These are phyloP conservation scores for Camponotus floridanus DNA, from an alignment of 1,140 invertebrate species.

Conservation along the genomic window DNA sequence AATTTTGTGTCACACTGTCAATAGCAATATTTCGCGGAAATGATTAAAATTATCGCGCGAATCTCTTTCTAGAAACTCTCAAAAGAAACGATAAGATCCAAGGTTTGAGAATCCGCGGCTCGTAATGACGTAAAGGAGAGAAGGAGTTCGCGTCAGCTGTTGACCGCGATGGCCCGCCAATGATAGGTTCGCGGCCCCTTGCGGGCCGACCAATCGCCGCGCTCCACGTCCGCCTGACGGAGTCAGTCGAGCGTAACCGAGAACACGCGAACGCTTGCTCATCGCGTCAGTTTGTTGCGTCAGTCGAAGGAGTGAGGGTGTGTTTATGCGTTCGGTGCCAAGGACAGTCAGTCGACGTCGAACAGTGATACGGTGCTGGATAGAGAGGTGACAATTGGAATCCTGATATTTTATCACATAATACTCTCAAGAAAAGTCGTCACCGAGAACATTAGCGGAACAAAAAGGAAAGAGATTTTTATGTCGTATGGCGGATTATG, in stretches of 20 bases:
- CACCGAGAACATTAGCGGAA: too few relatives aligned
- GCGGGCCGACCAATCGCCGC: background rate
- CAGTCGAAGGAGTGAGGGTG: background rate
- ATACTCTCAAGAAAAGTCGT: too few relatives aligned
- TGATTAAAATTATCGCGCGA: too few relatives aligned
- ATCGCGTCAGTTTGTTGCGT: background rate
- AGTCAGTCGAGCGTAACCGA: background rate
- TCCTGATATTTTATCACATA: background rate
- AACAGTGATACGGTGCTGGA: background rate
- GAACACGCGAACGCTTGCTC: background rate
- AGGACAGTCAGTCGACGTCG: background rate
- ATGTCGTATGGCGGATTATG: slow-evolving; percentile 80
- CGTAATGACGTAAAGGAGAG: background rate
- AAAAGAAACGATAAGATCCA: background rate
- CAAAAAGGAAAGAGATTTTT: too few relatives aligned
- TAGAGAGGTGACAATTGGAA: slow-evolving; percentile 4
- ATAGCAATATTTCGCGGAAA: too few relatives aligned
- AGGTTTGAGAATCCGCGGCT: background rate
- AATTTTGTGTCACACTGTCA: too few relatives aligned
- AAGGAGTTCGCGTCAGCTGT: too few relatives aligned
- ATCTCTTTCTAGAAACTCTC: too few relatives aligned
- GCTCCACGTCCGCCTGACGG: background rate
- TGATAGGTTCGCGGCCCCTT: background rate
- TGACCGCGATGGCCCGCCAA: background rate
- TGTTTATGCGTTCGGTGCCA: background rate